phyloP scores from a whole-genome alignment of 1,140 invertebrate species.

The Oreohelix idahoensis region DNA sequence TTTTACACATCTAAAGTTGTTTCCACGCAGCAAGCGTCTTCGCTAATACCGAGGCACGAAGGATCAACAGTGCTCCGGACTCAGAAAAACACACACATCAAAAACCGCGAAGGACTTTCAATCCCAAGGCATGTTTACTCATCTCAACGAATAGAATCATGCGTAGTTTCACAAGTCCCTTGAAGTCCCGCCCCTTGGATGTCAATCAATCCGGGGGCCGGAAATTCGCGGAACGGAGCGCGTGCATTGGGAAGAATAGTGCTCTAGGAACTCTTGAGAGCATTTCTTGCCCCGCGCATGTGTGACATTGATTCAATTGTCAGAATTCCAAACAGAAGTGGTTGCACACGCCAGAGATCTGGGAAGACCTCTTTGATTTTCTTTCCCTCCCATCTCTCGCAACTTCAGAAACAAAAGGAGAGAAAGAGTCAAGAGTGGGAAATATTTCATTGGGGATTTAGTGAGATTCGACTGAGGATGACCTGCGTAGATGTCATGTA shows the following conservation, averaged over 20 bases:
- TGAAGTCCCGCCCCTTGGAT: conserved; percentile 13
- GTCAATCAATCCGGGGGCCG: conserved; percentile 14
- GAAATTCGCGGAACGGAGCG: neutral
- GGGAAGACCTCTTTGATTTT: neutral
- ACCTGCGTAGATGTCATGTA: conserved; percentile 47
- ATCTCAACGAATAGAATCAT: conserved; percentile 1
- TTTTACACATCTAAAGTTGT: neutral
- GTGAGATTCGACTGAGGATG: conserved; percentile 22
- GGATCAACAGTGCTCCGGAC: neutral
- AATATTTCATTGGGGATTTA: conserved; percentile 5
- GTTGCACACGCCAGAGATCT: conserved; percentile 25
- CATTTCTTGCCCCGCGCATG: neutral
- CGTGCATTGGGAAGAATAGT: neutral
- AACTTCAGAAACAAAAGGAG: neutral
- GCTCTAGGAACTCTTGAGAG: neutral
- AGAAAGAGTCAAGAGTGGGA: neutral
- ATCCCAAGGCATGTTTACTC: neutral
- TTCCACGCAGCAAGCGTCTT: neutral
- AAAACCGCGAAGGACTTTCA: neutral
- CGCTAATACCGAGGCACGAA: conserved; percentile 4
- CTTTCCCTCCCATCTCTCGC: neutral
- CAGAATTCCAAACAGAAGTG: conserved; percentile 27
- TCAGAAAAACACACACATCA: neutral
- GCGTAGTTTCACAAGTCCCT: neutral
- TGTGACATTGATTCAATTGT: conserved; percentile 34